Percentiles rank a stretch among this genome's conserved stretches.
Conservation (phyloP, 1,140 invertebrate species). For the Drosophila punjabiensis region DNA sequence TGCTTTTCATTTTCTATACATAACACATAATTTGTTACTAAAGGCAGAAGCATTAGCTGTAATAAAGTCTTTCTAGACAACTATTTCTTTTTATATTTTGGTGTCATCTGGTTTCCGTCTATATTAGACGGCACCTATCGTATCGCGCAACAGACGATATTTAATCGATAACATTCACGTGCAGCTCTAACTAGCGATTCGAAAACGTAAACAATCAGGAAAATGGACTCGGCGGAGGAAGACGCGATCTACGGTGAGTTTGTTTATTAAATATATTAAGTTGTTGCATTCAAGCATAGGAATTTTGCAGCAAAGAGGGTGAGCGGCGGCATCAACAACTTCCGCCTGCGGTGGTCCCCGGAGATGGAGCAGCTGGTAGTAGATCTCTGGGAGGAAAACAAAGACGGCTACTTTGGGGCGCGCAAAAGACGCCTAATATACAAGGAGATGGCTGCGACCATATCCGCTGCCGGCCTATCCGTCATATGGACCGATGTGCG, state of each 20-base stretch:
- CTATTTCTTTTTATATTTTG: too few relatives aligned
- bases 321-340: not conserved
- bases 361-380: conserved; percentile 4
- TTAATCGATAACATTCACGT: not conserved
- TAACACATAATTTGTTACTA: not conserved
- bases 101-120: not conserved
- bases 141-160: not conserved
- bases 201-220: conserved; percentile 3
- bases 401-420: not conserved
- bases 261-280: too few relatives aligned
- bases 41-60: too few relatives aligned
- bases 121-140: not conserved
- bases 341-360: not conserved
- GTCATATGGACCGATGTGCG: conserved; percentile 1
- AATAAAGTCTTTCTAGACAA: too few relatives aligned
- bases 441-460: not conserved
- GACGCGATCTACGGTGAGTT: not conserved
- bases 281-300: not conserved
- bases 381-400: conserved; percentile 9
- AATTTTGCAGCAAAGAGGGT: not conserved
- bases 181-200: not conserved
- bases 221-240: conserved; percentile 5
- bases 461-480: not conserved
- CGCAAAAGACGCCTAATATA: conserved; percentile 1
- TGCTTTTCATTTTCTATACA: not conserved